Evolutionary conservation across 1,140 invertebrate species (phyloP), one percentile per base, ranked within the genome.

Genomic region (Bursaphelenchus mucronatus): DNA sequence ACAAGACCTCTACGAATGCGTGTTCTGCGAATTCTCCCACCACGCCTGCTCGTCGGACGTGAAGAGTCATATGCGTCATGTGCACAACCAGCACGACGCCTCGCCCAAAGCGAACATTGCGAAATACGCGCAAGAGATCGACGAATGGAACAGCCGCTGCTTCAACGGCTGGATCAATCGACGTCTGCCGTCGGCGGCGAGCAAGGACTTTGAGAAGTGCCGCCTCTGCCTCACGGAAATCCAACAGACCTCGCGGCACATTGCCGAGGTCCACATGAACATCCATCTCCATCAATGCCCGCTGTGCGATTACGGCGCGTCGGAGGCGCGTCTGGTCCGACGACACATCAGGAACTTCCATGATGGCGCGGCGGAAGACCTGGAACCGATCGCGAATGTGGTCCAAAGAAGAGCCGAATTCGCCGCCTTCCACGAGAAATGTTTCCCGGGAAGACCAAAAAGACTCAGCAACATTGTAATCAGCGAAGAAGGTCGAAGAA

Each of bases 91-190:
- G 21, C 45, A 74, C 10, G 66, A 76, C 30, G 8, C 65, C 39
- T 39, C 53, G 15, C 74, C 74, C 13, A 73, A 59, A 15, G 62
- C 75, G 9, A 76, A 76, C 68, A 51, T 76, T 43, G 41, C 72
- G 10, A 30, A 58, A 9, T 75, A 52, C 61, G 61, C 73, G 5
- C 51, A 70, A 30, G 64, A 75, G 54, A 76, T 76, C 19, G 58
- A 53, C 30, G 74, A 76, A 47, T 76, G 74, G 74, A 76, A 76
- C 53, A 71, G 75, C n/a, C 68, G 75, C 17, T 76, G 74, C 51
- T 76, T 76, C 62, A 70, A 70, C 19, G 74, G 74, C 47, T 76
- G 74, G 74, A 77, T 76, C 45, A 76, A 76, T 49, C 53, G 74
- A 9, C 58, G 73, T 17, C 68, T 76, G 11, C 74, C 74, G 9